These are phyloP conservation scores for Diachrysia chrysitis DNA, from an alignment of 2,888 invertebrate genomes.

Conservation along the genomic window DNA sequence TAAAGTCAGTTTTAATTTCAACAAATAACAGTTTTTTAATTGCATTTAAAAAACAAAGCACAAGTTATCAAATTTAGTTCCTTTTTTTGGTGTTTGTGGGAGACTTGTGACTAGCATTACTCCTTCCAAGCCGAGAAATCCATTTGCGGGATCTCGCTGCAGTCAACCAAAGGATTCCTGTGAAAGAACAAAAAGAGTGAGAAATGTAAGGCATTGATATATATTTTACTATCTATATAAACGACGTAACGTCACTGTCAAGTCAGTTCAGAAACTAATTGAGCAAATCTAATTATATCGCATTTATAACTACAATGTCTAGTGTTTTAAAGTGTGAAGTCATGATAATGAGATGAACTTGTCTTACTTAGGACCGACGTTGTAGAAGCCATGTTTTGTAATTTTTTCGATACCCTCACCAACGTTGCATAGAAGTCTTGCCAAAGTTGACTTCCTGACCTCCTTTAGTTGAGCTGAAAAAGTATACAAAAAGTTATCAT, in stretches of 20 bases:
- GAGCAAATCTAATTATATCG: too few species aligned
- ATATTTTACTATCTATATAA: too few species aligned
- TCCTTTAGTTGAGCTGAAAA: constrained; percentile 22
- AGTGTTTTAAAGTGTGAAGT: too few species aligned
- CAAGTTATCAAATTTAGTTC: too few species aligned
- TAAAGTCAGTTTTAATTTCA: background rate
- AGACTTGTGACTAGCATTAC: too few species aligned
- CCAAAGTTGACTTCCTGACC: constrained; percentile 14
- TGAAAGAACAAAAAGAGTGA: background rate
- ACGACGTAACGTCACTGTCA: too few species aligned
- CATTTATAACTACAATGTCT: too few species aligned
- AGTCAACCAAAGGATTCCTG: constrained; percentile 8
- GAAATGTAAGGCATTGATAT: too few species aligned
- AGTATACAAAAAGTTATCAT: background rate
- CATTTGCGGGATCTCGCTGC: constrained; percentile 7
- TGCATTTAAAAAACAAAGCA: background rate
- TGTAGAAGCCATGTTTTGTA: constrained; percentile 11
- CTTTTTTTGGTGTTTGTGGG: too few species aligned
- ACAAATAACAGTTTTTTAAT: background rate
- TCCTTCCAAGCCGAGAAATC: constrained; percentile 3
- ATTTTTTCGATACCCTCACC: constrained; percentile 9
- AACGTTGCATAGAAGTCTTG: constrained; percentile 15
- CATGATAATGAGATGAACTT: too few species aligned
- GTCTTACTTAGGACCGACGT: constrained; percentile 8
- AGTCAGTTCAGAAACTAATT: too few species aligned